Conservation (phyloP, 2,113 vertebrate species). For the Ceyx margarethae region DNA sequence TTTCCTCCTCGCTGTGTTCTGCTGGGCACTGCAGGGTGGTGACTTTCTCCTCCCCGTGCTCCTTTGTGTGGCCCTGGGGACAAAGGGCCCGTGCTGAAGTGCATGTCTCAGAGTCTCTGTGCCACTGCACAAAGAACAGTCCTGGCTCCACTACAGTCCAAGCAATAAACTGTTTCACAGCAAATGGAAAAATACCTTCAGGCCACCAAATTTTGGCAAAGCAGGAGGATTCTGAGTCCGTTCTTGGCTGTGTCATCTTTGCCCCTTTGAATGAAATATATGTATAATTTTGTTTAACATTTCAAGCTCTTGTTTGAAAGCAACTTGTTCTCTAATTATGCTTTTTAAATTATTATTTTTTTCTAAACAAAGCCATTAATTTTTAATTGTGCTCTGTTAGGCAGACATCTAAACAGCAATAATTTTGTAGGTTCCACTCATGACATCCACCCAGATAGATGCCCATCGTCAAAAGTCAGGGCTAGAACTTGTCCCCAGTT, state of each 20-base stretch:
- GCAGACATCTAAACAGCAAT: neutral
- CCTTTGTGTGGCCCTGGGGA: neutral
- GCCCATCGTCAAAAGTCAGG: too few species aligned
- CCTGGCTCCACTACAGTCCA: neutral
- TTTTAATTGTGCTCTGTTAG: neutral
- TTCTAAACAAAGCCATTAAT: neutral
- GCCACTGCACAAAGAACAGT: accelerated
- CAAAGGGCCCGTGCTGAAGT: accelerated
- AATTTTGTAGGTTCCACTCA: neutral
- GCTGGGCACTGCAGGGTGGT: neutral
- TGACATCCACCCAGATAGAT: neutral
- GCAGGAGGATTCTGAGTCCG: neutral
- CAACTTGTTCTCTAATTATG: too few species aligned
- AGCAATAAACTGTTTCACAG: neutral
- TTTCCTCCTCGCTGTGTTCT: accelerated
- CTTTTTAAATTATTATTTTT: neutral
- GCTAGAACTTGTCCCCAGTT: accelerated
- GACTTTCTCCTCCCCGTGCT: too few species aligned
- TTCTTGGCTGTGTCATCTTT: neutral
- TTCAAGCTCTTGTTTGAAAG: neutral
- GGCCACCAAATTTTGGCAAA: neutral
- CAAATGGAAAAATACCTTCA: neutral
- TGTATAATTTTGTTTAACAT: neutral
- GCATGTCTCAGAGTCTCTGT: too few species aligned
- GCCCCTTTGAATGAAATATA: neutral